Evolutionary conservation across 2,888 invertebrate genomes (phyloP), one percentile per base, ranked within the genome.

Genomic region (Phalera bucephala): DNA sequence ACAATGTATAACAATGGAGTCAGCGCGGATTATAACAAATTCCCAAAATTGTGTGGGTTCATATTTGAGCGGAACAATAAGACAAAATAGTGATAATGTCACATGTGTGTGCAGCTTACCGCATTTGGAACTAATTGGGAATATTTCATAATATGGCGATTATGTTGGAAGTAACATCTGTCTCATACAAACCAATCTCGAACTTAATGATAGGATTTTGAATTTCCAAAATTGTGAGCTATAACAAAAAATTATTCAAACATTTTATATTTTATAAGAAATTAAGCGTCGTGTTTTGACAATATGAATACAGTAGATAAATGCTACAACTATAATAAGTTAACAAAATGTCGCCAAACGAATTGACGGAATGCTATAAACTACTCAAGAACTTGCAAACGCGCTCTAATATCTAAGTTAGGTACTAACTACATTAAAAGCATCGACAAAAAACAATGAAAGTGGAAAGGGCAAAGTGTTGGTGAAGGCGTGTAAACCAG

Each of bases 31-130:
- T 88, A 86, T 85, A 83, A 77, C 84, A 77, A 83, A 86, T 84
- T 85, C 85, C 82, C 85, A 68, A 84, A 86, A 88, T 84, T 80
- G 80, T 88, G 83, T 84, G 83, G 87, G 82, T 87, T 82, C 82
- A 87, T 86, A 86, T 82, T 84, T 80, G 71, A 65, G 67, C 58
- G 53, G 61, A 83, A 89, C 86, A 88, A 88, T 87, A 81, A 83
- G 81, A 83, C 83, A 80, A 83, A 83, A 82, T 84, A 80, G 78
- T 80, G 80, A 82, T 82, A 85, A 80, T 84, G 85, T 82, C 87
- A 68, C 85, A 87, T 88, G 86, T 84, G 86, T 68, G 72, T 75
- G 72, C 68, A 75, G 80, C 80, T 79, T 80, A 80, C 76, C 77
- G 79, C 82, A 72, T 84, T 88, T 77, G 85, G 81, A 84, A 89